Percentiles rank a stretch among this genome's conserved stretches.
Conservation (phyloP, 2,888 invertebrate genomes). For the Scaptomyza tumidula region DNA sequence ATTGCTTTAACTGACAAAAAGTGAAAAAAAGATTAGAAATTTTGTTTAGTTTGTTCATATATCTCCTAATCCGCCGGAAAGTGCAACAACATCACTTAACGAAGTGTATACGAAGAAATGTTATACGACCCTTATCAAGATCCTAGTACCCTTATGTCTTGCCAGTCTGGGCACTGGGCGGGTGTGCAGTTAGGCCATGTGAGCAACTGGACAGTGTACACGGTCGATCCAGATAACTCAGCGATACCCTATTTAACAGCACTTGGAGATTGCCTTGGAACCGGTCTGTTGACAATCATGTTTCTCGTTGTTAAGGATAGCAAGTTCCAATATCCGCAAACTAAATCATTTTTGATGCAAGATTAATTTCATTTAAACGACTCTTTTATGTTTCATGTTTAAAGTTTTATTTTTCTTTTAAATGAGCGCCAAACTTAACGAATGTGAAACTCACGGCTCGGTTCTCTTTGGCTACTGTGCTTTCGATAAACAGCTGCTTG, state of each 20-base stretch:
- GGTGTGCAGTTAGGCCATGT: slow-evolving; percentile 54
- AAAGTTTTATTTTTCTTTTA: not conserved
- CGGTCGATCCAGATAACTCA: slow-evolving; percentile 48
- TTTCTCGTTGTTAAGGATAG: slow-evolving; percentile 16
- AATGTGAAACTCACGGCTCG: not conserved
- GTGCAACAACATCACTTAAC: not conserved
- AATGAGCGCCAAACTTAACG: slow-evolving; percentile 7
- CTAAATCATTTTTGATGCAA: not conserved
- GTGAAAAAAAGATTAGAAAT: not conserved
- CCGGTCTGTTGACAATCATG: slow-evolving; percentile 36
- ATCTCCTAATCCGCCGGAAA: not conserved
- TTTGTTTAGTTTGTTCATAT: too few relatives aligned
- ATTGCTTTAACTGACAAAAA: not conserved
- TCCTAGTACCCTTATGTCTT: slow-evolving; percentile 40
- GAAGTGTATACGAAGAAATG: slow-evolving; percentile 27
- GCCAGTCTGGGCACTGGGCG: slow-evolving; percentile 49
- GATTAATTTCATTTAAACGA: not conserved
- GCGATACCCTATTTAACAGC: slow-evolving; percentile 57
- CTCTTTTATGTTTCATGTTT: not conserved
- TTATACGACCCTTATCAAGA: slow-evolving; percentile 38
- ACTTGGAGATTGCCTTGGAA: slow-evolving; percentile 44
- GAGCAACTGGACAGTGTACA: slow-evolving; percentile 44
- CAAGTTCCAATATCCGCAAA: slow-evolving; percentile 6
- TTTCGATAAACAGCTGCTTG: slow-evolving; percentile 23
- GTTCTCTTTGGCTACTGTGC: not conserved